These are phyloP conservation scores for Lepidurus arcticus DNA, from an alignment of 1,140 invertebrate species.

Conservation along the genomic window DNA sequence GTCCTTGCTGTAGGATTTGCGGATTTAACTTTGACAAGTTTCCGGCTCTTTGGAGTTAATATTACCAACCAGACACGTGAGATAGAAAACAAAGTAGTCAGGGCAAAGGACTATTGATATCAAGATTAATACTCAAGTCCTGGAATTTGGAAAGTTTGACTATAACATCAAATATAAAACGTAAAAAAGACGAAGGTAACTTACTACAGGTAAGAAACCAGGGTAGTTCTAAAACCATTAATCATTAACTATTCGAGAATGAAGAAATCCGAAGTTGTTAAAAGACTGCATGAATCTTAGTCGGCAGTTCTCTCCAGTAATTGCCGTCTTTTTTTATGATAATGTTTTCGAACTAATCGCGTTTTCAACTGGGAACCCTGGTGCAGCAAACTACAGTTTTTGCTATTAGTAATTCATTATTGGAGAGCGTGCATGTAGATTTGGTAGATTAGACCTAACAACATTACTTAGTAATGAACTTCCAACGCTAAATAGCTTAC, in stretches of 20 bases:
- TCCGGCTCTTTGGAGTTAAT: background rate
- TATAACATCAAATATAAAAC: background rate
- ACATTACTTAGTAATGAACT: no score
- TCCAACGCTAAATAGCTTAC: no score
- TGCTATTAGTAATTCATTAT: no score
- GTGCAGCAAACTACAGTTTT: no score
- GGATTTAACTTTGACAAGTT: background rate
- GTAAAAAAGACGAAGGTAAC: background rate
- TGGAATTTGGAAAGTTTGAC: background rate
- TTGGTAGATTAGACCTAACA: no score
- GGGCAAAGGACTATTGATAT: background rate
- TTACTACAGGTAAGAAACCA: slow-evolving; percentile 6
- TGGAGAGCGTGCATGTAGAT: no score
- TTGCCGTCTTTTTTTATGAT: no score
- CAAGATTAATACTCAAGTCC: background rate
- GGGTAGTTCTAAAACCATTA: background rate
- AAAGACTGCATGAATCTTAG: no score
- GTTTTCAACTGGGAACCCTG: no score
- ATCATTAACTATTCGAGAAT: background rate
- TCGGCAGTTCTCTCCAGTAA: no score
- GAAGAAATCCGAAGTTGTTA: background rate
- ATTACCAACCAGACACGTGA: background rate
- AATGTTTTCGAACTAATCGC: no score
- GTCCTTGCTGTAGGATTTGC: background rate
- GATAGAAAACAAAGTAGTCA: background rate